Conservation (phyloP, 2,888 invertebrate genomes). For the Megamerina dolium region DNA sequence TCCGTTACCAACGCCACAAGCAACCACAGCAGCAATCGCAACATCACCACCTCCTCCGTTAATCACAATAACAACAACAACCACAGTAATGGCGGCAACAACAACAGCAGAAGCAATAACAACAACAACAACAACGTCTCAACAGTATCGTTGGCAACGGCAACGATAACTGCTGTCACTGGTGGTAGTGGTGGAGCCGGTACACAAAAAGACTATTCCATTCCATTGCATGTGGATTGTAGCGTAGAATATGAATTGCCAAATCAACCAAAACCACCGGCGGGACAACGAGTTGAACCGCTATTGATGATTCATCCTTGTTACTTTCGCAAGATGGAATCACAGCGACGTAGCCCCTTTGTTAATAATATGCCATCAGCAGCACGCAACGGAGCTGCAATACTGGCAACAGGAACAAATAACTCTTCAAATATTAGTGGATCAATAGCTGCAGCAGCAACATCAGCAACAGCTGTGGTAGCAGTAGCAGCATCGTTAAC, state of each 20-base stretch:
- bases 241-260: conserved; percentile 88
- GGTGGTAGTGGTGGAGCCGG: conserved; percentile 45
- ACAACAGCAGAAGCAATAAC: conserved; percentile 19
- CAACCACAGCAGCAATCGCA: conserved; percentile 24
- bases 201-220: conserved; percentile 71
- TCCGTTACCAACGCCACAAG: conserved; percentile 20
- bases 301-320: conserved; percentile 86
- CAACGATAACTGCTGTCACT: conserved; percentile 49
- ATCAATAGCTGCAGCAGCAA: conserved; percentile 21
- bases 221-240: conserved; percentile 84
- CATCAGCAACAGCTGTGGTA: conserved; percentile 24
- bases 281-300: conserved; percentile 75
- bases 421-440: conserved; percentile 19
- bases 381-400: conserved; percentile 49
- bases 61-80: conserved; percentile 24
- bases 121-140: conserved; percentile 16
- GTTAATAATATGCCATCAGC: conserved; percentile 74
- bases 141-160: conserved; percentile 12
- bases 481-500: conserved; percentile 33
- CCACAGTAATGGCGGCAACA: conserved; percentile 15
- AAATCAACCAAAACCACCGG: conserved; percentile 81
- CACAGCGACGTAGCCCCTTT: conserved; percentile 74
- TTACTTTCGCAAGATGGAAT: conserved; percentile 81
- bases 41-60: conserved; percentile 19
- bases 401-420: conserved; percentile 25